phyloP scores from a whole-genome alignment of 2,888 invertebrate genomes.

The Seira musarum region DNA sequence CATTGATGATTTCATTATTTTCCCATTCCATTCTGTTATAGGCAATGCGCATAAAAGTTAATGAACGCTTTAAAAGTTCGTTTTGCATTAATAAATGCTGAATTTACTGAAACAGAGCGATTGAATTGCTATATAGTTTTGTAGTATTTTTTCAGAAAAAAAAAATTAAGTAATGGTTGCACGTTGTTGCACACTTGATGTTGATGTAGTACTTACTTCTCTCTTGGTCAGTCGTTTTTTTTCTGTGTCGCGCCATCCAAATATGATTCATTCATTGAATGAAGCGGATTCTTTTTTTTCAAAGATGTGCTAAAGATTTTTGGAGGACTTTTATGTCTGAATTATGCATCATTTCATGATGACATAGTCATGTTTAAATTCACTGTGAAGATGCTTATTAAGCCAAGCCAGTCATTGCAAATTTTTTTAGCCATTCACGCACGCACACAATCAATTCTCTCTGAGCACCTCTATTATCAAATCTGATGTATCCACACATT shows the following conservation, averaged over 20 bases:
- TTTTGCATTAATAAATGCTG: neutral
- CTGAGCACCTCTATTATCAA: neutral
- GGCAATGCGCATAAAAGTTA: constrained; percentile 5
- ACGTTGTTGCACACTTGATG: too few relatives aligned
- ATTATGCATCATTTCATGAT: constrained; percentile 7
- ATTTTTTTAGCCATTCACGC: constrained; percentile 8
- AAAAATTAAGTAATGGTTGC: constrained; percentile 13
- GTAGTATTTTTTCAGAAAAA: constrained; percentile 1
- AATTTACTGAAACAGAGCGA: constrained; percentile 7
- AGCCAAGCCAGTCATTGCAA: neutral
- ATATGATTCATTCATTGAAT: constrained; percentile 18
- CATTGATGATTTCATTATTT: constrained; percentile 17
- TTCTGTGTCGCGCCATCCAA: constrained; percentile 11
- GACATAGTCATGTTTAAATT: neutral
- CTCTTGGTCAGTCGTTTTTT: constrained; percentile 9
- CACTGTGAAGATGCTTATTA: neutral
- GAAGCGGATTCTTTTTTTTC: neutral
- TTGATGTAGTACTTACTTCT: neutral
- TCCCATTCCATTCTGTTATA: neutral
- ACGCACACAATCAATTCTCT: constrained; percentile 5
- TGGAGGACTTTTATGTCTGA: constrained; percentile 2
- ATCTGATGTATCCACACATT: neutral
- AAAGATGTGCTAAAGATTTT: constrained; percentile 17
- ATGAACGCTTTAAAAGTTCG: constrained; percentile 14
- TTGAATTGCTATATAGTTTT: too few relatives aligned